Conservation (phyloP, 53 echinoderm and acorn worm genomes). For the Glandiceps talaboti region DNA sequence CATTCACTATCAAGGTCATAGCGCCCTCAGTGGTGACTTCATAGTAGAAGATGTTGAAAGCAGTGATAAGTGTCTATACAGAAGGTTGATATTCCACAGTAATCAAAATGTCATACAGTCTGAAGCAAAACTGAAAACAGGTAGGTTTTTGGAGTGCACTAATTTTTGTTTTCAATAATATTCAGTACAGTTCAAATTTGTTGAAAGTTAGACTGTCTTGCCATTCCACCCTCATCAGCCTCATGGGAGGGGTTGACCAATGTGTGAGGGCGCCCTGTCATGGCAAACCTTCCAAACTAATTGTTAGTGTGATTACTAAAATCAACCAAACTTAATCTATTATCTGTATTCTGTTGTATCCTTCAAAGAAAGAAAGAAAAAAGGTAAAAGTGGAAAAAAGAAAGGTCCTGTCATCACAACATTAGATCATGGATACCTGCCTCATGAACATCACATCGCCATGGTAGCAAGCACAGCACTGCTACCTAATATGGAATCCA, state of each 20-base stretch:
- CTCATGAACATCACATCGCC: constrained; percentile 19
- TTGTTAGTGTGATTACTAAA: no score
- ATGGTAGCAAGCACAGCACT: constrained; percentile 36
- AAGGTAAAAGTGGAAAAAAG: constrained; percentile 2
- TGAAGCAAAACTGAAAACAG: constrained; percentile 30
- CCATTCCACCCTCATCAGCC: no score
- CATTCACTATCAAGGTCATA: constrained; percentile 23
- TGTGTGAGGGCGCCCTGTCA: no score
- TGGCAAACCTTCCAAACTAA: no score
- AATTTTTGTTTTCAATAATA: no score
- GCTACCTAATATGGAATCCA: constrained; percentile 12
- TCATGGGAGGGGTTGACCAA: no score
- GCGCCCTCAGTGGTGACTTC: constrained; percentile 34
- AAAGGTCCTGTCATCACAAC: constrained; percentile 5
- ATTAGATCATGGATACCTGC: constrained; percentile 23
- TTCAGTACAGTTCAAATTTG: no score
- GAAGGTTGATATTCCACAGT: constrained; percentile 44
- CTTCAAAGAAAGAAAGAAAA: constrained; percentile 16
- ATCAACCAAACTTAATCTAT: no score
- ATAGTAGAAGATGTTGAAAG: constrained; percentile 62
- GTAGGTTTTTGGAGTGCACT: constrained; percentile 5
- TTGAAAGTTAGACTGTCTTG: no score
- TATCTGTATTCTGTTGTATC: no score
- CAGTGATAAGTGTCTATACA: constrained; percentile 23
- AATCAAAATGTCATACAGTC: constrained; percentile 36